Evolutionary conservation across 2,113 vertebrate genomes (phyloP).

Genomic region (Tenrec ecaudatus): DNA sequence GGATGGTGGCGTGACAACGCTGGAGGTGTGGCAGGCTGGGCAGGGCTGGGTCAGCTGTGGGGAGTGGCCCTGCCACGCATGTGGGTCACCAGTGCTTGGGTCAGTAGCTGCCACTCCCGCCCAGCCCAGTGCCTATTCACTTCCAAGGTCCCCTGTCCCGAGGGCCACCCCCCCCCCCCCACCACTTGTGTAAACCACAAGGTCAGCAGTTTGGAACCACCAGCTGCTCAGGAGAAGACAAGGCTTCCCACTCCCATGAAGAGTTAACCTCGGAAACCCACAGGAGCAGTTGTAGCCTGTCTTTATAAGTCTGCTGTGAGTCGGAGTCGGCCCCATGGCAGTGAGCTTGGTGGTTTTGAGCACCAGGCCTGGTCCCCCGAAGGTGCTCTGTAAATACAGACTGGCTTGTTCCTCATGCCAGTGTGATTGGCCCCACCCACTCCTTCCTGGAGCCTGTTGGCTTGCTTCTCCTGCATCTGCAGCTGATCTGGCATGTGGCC

Average conservation of each 20-base stretch:
- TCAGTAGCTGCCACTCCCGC: neutral
- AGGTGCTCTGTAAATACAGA: neutral
- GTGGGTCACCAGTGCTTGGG: neutral
- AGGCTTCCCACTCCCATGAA: too few species aligned
- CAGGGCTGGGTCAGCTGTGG: slow-evolving; percentile 55
- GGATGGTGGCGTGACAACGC: slow-evolving; percentile 60
- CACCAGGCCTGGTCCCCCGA: neutral
- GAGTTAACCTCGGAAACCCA: too few species aligned
- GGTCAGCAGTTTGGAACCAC: too few species aligned
- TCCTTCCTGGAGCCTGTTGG: neutral
- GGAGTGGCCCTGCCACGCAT: slow-evolving; percentile 1
- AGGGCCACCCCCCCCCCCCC: fast-evolving
- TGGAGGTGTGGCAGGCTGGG: slow-evolving; percentile 36
- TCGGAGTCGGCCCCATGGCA: too few species aligned
- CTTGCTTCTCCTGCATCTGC: neutral
- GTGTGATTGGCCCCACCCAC: neutral
- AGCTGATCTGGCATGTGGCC: neutral
- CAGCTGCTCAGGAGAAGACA: too few species aligned
- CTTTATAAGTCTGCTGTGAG: too few species aligned
- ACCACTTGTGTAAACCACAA: too few species aligned
- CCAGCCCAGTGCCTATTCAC: neutral
- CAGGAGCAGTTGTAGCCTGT: too few species aligned
- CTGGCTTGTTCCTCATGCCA: neutral
- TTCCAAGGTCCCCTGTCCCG: slow-evolving; percentile 9
- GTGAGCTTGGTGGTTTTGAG: too few species aligned